Base-by-base conservation (phyloP, 2,888 invertebrate genomes). In the Cyclophora punctaria region DNA sequence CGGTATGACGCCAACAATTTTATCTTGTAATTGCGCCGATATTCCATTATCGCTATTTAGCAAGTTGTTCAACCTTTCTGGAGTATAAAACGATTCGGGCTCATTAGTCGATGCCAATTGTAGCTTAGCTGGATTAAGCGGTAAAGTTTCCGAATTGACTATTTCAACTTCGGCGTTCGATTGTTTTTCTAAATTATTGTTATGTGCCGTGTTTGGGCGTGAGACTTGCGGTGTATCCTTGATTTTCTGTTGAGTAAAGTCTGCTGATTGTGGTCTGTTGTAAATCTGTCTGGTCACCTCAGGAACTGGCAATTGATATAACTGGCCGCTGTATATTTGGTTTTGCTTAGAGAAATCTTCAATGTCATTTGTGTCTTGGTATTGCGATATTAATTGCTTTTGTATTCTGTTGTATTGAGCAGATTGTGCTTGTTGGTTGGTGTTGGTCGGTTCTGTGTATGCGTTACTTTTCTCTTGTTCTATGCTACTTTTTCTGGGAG, bases 291-390 rank as follows among this genome's bases (percentile, higher is more conserved):
- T 75, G 7, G 82, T 83, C 35, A 87, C 86, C 55, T 84, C 82
- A 50, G 85, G 85, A 45, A 87, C 87, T 35, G 87, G 77, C 46
- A 77, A 70, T 62, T 86, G 77, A 57, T 88, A 88, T 48, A 85
- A 63, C 62, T 88, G 87, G 35, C 86, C 87, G 57, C 87, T 87
- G 62, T 85, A 86, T 60, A 85, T 62, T 56, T 75, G 71, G 45
- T 75, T 75, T 58, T 69, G 65, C 52, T 62, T 68, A 6, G 67
- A 63, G 41, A 58, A 57, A 41, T 60, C 51, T 49, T 60, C 66
- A 50, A 54, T 58, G 40, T 55, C 48, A 48, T 59, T 62, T 7
- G 64, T 62, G 48, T 53, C 63, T 64, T 73, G 72, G 45, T 66
- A 67, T 50, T 58, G 68, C 46, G 66, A 68, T 51, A 67, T 66